These are phyloP conservation scores for Paralichthys olivaceus DNA, from an alignment of 2,113 vertebrate genomes.

Conservation along the genomic window DNA sequence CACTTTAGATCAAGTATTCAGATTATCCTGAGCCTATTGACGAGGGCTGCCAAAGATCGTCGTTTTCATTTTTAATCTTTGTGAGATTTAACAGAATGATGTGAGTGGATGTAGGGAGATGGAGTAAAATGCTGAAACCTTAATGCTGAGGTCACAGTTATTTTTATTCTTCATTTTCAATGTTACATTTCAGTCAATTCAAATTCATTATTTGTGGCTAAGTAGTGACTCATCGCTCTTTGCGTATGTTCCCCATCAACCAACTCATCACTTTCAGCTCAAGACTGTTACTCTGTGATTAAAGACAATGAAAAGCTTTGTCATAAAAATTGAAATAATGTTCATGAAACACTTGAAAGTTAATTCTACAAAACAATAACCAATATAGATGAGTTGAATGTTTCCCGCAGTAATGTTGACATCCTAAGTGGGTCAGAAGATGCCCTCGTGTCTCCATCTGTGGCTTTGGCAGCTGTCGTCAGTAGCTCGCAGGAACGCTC, in stretches of 20 bases:
- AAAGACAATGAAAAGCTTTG: background rate
- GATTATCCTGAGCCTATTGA: no score
- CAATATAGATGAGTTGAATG: background rate
- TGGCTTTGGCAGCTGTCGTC: conserved; percentile 37
- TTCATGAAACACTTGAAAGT: no score
- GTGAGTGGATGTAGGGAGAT: no score
- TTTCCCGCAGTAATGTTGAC: background rate
- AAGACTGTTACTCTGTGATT: background rate
- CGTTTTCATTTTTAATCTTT: no score
- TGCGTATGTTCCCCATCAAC: no score
- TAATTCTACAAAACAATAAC: background rate
- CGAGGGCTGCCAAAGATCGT: no score
- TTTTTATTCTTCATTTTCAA: conserved; percentile 25
- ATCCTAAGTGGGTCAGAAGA: background rate
- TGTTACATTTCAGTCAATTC: background rate
- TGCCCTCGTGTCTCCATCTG: conserved; percentile 28
- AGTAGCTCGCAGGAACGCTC: background rate
- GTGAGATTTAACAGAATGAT: no score
- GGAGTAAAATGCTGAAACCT: background rate
- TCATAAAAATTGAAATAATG: no score
- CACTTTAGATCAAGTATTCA: no score
- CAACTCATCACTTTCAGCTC: background rate
- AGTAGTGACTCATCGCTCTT: conserved; percentile 6
- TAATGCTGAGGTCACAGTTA: conserved; percentile 17
- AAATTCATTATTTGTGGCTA: conserved; percentile 7